phyloP scores from a whole-genome alignment of 1,140 invertebrate genomes.

The Drosophila serrata region DNA sequence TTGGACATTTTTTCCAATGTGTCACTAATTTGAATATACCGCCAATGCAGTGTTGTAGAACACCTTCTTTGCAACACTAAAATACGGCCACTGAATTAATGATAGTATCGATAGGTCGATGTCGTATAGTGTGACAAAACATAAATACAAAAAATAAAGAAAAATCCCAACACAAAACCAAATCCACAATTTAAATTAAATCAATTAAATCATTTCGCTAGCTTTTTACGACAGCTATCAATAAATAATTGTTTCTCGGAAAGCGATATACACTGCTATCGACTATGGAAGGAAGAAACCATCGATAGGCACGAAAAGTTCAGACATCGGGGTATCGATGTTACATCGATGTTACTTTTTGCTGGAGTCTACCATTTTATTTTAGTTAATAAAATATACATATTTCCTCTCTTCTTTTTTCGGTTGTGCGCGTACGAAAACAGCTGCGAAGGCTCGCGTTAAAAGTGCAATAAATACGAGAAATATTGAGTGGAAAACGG shows the following conservation, averaged over 20 bases:
- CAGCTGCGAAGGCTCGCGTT: constrained; percentile 50
- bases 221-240: not conserved
- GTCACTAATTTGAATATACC: constrained; percentile 4
- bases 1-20: not conserved
- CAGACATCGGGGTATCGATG: constrained; percentile 14
- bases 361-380: constrained; percentile 79
- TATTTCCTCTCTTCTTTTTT: constrained; percentile 71
- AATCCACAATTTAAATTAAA: too few species aligned
- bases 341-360: constrained; percentile 38
- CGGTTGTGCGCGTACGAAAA: constrained; percentile 63
- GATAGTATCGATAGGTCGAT: not conserved
- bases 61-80: accelerated
- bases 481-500: constrained; percentile 31
- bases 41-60: not conserved
- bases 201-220: too few species aligned
- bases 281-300: not conserved
- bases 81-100: too few species aligned
- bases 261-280: not conserved
- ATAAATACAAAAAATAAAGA: not conserved
- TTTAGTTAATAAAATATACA: constrained; percentile 81
- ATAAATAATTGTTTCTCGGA: too few species aligned
- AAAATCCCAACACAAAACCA: not conserved
- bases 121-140: not conserved
- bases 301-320: not conserved
- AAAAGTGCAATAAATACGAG: constrained; percentile 30